phyloP scores from a whole-genome alignment of 2,797 vertebrate genomes.

The Pipistrellus pygmaeus region DNA sequence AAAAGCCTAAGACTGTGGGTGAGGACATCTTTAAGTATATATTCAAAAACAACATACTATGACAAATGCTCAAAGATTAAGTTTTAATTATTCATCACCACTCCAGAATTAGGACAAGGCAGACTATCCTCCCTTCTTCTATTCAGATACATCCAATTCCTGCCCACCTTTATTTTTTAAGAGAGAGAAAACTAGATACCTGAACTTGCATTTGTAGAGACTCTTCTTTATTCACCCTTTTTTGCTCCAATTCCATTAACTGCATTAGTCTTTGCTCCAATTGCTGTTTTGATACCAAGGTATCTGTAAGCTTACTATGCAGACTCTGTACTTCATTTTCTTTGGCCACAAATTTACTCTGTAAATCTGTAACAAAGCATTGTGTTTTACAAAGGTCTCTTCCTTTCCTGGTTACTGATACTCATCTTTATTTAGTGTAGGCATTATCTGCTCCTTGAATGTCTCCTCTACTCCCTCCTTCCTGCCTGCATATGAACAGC shows the following conservation, averaged over 20 bases:
- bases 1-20: not conserved
- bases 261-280: conserved; percentile 96
- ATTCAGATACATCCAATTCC: not conserved
- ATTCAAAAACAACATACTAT: not conserved
- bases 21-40: conserved; percentile 17
- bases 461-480: not conserved
- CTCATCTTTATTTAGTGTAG: not conserved
- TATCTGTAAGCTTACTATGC: conserved; percentile 95
- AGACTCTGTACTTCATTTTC: conserved; percentile 97
- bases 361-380: conserved; percentile 90
- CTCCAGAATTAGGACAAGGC: not conserved
- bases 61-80: conserved; percentile 22
- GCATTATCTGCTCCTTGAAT: not conserved
- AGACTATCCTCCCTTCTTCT: not conserved
- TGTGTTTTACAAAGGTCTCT: conserved; percentile 70
- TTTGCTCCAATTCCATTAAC: conserved; percentile 94
- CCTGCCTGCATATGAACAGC: not conserved
- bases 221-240: conserved; percentile 92
- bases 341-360: conserved; percentile 93
- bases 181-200: conserved; percentile 79
- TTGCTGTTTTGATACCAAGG: conserved; percentile 95
- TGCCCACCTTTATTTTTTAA: not conserved
- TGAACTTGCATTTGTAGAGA: conserved; percentile 93
- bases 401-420: not conserved
- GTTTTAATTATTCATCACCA: conserved; percentile 18